A percentile compares a stretch with the other conserved stretches of the same genome.
phyloP scores from a whole-genome alignment of 2,113 vertebrate species.

The Mirza zaza region DNA sequence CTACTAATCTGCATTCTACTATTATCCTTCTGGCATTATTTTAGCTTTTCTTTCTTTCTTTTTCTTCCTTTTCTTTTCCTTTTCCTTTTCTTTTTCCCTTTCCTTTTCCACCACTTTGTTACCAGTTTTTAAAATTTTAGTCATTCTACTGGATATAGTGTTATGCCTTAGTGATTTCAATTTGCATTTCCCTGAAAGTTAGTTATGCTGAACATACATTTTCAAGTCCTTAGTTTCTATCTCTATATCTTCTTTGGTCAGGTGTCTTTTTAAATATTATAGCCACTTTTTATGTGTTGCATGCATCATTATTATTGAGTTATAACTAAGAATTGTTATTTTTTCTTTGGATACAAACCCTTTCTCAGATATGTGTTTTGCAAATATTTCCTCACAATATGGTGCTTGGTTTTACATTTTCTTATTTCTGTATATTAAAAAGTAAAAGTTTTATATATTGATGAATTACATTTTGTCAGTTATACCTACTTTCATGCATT shows the following conservation, averaged over 20 bases:
- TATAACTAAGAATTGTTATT: neutral
- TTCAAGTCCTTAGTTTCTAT: neutral
- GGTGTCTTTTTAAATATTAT: neutral
- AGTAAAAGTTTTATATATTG: neutral
- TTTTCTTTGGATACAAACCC: neutral
- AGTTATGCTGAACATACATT: neutral
- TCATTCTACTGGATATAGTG: neutral
- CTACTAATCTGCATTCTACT: neutral
- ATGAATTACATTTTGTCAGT: neutral
- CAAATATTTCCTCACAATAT: neutral
- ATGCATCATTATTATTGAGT: neutral
- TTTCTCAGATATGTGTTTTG: neutral
- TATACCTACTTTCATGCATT: neutral
- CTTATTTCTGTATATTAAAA: neutral
- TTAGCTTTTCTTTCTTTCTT: neutral
- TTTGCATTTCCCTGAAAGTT: neutral
- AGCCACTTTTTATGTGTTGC: neutral
- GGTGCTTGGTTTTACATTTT: neutral
- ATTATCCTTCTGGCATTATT: neutral
- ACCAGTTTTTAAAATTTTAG: neutral
- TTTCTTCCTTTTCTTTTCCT: too few species aligned
- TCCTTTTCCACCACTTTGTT: neutral
- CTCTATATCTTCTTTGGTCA: neutral
- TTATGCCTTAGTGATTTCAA: neutral
- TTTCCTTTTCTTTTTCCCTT: too few species aligned